Conservation (phyloP, 2,888 invertebrate species). For the Nycteola revayana region DNA sequence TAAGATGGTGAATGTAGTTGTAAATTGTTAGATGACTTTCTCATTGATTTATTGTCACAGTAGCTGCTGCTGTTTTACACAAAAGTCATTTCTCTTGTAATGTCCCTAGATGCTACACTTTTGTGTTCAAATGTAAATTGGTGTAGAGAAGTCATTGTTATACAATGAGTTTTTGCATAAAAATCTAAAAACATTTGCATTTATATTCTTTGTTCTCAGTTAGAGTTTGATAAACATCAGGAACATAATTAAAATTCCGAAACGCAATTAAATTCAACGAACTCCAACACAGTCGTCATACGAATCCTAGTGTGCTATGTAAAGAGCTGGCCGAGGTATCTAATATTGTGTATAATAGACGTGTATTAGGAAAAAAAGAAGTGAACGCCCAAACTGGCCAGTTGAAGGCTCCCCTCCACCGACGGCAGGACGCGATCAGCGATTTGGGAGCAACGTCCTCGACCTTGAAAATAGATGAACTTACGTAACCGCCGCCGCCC, state of each 20-base stretch:
- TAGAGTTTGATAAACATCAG: constrained; percentile 23
- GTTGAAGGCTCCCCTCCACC: constrained; percentile 57
- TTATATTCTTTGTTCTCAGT: constrained; percentile 23
- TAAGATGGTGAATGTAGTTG: constrained; percentile 46
- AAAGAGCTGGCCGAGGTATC: constrained; percentile 30
- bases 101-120: constrained; percentile 26
- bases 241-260: constrained; percentile 30
- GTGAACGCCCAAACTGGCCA: constrained; percentile 68
- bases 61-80: constrained; percentile 43
- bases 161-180: constrained; percentile 23
- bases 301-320: constrained; percentile 26
- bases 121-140: constrained; percentile 14
- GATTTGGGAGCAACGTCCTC: constrained; percentile 80
- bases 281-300: constrained; percentile 14
- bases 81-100: constrained; percentile 25
- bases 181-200: constrained; percentile 26
- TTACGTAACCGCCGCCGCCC: constrained; percentile 72
- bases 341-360: constrained; percentile 38
- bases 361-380: constrained; percentile 61
- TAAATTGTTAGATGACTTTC: constrained; percentile 46
- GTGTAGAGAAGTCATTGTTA: constrained; percentile 12
- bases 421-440: constrained; percentile 72
- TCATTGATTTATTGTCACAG: constrained; percentile 53
- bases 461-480: constrained; percentile 81
- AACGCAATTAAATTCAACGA: constrained; percentile 25